phyloP scores from a whole-genome alignment of 1,140 invertebrate species.

The Lucilia sericata region DNA sequence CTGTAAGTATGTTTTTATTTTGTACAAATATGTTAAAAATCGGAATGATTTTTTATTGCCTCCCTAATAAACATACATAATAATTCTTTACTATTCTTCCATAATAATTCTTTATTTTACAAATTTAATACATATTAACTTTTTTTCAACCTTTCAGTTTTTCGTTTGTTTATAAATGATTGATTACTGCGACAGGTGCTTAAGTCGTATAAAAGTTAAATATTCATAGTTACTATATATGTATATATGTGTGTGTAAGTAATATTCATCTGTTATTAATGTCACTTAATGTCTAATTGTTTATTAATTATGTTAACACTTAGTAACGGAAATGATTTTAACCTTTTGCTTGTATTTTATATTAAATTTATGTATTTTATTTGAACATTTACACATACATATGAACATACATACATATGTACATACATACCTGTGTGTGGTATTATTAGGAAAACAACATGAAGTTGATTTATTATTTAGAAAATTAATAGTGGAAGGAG shows the following conservation, averaged over 20 bases:
- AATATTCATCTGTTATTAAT: neutral
- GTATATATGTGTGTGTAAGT: neutral
- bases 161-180: neutral
- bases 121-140: neutral
- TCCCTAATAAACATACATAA: too few species aligned
- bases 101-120: neutral
- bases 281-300: slow-evolving; percentile 7
- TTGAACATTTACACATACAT: neutral
- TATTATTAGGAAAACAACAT: neutral
- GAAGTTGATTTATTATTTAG: slow-evolving; percentile 12
- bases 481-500: neutral
- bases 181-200: neutral
- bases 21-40: too few species aligned
- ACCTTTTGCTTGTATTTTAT: slow-evolving; percentile 5
- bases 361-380: neutral
- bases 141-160: neutral
- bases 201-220: too few species aligned
- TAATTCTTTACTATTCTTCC: neutral
- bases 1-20: too few species aligned
- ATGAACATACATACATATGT: too few species aligned
- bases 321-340: slow-evolving; percentile 28
- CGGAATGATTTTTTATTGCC: too few species aligned
- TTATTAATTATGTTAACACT: slow-evolving; percentile 41
- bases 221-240: too few species aligned
- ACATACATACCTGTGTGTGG: neutral